Evolutionary conservation across 2,113 vertebrate genomes (phyloP), one percentile per base, ranked within the genome.

Genomic region (Callaeas wilsoni): DNA sequence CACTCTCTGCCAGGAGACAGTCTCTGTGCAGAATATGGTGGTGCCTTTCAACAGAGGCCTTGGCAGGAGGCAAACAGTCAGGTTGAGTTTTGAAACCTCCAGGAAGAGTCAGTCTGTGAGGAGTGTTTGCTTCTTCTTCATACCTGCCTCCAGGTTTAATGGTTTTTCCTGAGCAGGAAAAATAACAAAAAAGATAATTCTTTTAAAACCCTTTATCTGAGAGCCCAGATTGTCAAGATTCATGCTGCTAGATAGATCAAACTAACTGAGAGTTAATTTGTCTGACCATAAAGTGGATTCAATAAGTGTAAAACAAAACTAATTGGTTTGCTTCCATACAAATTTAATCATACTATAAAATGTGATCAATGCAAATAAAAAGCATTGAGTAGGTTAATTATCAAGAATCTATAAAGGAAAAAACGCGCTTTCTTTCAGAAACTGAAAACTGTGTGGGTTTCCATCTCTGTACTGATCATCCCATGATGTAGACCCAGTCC

Each of bases 281-380:
- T 96, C 97, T 96, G 97, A 97, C 98, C 96, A 93, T 98, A 98
- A 98, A 98, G 95, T 88, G 92, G 96, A 98, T 98, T 98, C 98
- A 96, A 94, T 98, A 97, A 98, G 95, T 98, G 96, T 98, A 98
- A 98, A 98, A 97, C 97, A 98, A 98, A 98, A 97, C 98, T 98
- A 98, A 98, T 98, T 98, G 96, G 96, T 97, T 98, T 96, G 96
- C 93, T 98, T 97, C 97, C 96, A 96, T 97, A 98, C 97, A 98
- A 97, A 97, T 98, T 98, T 98, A 98, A 98, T 98, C 97, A 98
- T 98, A 98, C 96, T 95, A 97, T 98, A 98, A 98, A 98, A 97
- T 79, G 94, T 94, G 97, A 98, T 98, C 98, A 98, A 98, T 98
- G 97, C 97, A 97, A 97, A 98, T 98, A 97, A 98, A 98, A 97